phyloP scores from a whole-genome alignment of 1,140 invertebrate species.

The Polypedilum vanderplanki region DNA sequence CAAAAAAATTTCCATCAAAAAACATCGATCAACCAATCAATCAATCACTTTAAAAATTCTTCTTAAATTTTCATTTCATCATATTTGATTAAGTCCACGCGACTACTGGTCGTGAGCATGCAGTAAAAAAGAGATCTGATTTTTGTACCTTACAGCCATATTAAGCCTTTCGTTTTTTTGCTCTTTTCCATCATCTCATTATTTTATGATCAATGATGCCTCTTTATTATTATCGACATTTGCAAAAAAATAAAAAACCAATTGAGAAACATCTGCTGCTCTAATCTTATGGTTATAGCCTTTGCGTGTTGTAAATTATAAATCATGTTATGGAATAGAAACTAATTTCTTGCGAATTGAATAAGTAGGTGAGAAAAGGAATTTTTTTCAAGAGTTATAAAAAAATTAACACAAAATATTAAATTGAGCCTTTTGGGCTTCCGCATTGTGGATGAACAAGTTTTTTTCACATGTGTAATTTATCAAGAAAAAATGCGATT shows the following conservation, averaged over 20 bases:
- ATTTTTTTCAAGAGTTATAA: not conserved
- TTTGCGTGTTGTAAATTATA: not conserved
- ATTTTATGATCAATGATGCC: too few species aligned
- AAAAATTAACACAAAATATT: not conserved
- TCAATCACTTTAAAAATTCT: too few species aligned
- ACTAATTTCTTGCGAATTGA: not conserved
- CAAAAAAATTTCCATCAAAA: too few species aligned
- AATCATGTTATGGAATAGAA: not conserved
- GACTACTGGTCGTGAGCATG: not conserved
- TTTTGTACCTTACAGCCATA: not conserved
- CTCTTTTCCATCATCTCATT: too few species aligned
- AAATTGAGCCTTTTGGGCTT: not conserved
- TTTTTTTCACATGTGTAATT: conserved; percentile 6
- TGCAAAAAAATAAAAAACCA: too few species aligned
- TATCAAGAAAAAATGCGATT: not conserved
- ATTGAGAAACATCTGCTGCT: not conserved
- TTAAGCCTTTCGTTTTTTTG: not conserved
- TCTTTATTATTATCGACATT: too few species aligned
- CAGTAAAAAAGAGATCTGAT: not conserved
- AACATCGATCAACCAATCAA: too few species aligned
- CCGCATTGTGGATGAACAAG: not conserved
- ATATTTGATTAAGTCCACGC: conserved; percentile 7
- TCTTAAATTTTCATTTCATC: too few species aligned
- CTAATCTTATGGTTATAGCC: not conserved
- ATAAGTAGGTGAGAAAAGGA: not conserved